Conservation (phyloP, 1,140 invertebrate species). For the Macrobrachium nipponense region DNA sequence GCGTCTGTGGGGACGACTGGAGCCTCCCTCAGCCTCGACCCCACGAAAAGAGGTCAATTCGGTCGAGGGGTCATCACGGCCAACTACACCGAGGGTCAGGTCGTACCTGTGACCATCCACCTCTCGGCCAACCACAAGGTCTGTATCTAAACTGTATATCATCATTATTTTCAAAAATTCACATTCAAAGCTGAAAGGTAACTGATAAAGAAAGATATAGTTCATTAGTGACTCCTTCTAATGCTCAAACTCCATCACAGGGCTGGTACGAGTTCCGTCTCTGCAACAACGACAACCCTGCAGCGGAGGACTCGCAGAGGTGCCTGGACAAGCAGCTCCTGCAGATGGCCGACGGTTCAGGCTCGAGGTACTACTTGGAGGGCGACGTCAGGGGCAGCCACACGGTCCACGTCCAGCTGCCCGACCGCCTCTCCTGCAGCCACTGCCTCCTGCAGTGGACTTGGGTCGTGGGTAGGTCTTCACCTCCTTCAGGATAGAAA, state of each 20-base stretch:
- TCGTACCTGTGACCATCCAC: conserved; percentile 70
- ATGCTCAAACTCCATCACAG: not conserved
- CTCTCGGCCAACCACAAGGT: conserved; percentile 91
- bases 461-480: conserved; percentile 65
- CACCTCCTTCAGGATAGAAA: not conserved
- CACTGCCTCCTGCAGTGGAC: conserved; percentile 79
- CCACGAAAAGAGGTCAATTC: conserved; percentile 65
- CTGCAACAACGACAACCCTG: conserved; percentile 86
- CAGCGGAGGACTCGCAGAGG: conserved; percentile 79
- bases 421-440: conserved; percentile 75
- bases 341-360: conserved; percentile 74
- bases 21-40: conserved; percentile 28
- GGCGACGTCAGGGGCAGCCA: not conserved
- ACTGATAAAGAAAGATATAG: too few relatives aligned
- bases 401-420: conserved; percentile 74
- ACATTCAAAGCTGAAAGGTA: too few relatives aligned
- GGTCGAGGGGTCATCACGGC: conserved; percentile 71
- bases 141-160: conserved; percentile 72
- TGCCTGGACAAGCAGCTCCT: conserved; percentile 85
- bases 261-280: conserved; percentile 76
- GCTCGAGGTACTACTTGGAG: conserved; percentile 68
- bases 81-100: conserved; percentile 83
- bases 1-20: conserved; percentile 61
- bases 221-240: not conserved
- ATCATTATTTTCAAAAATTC: too few relatives aligned